Conservation (phyloP, 2,113 vertebrate genomes). For the Lepidothrix coronata region DNA sequence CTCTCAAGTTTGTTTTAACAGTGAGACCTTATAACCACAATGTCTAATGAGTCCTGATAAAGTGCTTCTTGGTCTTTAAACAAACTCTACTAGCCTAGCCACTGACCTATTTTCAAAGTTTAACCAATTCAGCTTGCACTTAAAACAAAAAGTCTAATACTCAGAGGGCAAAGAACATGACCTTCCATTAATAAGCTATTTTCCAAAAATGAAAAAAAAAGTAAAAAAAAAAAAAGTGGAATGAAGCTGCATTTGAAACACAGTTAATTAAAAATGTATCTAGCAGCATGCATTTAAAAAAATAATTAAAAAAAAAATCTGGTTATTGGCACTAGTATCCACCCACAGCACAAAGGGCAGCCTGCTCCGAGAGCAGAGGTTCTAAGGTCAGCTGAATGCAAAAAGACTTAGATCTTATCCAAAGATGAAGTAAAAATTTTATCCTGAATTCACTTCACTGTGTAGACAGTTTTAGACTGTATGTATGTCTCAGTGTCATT, state of each 20-base stretch:
- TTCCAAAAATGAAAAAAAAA: background rate
- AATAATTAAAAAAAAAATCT: background rate
- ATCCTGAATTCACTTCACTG: background rate
- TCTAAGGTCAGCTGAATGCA: background rate
- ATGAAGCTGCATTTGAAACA: background rate
- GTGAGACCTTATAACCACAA: background rate
- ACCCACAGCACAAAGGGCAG: fast-evolving
- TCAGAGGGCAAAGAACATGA: background rate
- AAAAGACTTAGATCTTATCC: fast-evolving
- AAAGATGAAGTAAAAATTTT: background rate
- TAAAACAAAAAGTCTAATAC: background rate
- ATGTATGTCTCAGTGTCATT: fast-evolving
- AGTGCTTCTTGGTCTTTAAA: background rate
- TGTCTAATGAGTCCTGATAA: background rate
- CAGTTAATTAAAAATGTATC: background rate
- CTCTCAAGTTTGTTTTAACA: constrained; percentile 19
- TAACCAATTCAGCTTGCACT: background rate
- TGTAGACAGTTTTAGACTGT: background rate
- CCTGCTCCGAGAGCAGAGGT: fast-evolving
- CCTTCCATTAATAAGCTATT: background rate
- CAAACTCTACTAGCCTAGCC: background rate
- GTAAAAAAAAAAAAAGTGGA: background rate
- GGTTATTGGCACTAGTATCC: background rate
- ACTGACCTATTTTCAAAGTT: background rate
- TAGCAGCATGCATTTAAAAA: background rate